These are phyloP conservation scores for Melitaea cinxia DNA, from an alignment of 1,140 invertebrate genomes.

Conservation along the genomic window DNA sequence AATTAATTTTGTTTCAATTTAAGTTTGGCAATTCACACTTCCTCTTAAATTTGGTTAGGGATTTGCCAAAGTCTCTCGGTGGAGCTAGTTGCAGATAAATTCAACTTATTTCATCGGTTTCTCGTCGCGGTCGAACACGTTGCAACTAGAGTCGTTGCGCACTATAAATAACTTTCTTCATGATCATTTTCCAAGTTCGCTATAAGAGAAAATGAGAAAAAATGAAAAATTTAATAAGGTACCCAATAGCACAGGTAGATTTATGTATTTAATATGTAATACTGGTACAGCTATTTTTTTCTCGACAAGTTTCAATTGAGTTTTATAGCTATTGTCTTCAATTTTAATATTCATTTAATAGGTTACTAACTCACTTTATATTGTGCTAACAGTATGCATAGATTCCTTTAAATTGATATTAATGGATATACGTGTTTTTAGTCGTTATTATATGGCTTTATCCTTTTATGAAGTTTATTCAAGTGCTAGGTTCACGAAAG, in stretches of 20 bases:
- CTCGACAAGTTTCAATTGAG: slow-evolving; percentile 8
- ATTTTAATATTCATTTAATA: slow-evolving; percentile 14
- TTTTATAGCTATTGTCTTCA: slow-evolving; percentile 8
- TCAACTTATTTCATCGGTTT: slow-evolving; percentile 48
- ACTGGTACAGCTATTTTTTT: background rate
- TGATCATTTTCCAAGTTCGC: slow-evolving; percentile 14
- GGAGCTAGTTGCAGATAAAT: slow-evolving; percentile 56
- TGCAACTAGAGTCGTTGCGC: slow-evolving; percentile 1
- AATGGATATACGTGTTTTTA: background rate
- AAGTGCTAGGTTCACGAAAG: no score
- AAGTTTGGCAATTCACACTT: slow-evolving; percentile 68
- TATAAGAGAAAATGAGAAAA: slow-evolving; percentile 8
- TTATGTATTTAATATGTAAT: slow-evolving; percentile 11
- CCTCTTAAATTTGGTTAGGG: slow-evolving; percentile 51
- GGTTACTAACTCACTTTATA: background rate
- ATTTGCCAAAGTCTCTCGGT: slow-evolving; percentile 36
- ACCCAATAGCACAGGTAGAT: slow-evolving; percentile 11
- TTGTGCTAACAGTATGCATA: background rate
- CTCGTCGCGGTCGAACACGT: slow-evolving; percentile 14
- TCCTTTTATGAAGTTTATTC: no score
- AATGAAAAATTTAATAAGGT: slow-evolving; percentile 7
- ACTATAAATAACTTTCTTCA: slow-evolving; percentile 9
- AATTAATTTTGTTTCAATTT: slow-evolving; percentile 66
- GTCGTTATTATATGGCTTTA: no score
- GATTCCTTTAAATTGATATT: background rate